Evolutionary conservation across 2,113 vertebrate genomes (phyloP).

Genomic region (Coryphaenoides rupestris): DNA sequence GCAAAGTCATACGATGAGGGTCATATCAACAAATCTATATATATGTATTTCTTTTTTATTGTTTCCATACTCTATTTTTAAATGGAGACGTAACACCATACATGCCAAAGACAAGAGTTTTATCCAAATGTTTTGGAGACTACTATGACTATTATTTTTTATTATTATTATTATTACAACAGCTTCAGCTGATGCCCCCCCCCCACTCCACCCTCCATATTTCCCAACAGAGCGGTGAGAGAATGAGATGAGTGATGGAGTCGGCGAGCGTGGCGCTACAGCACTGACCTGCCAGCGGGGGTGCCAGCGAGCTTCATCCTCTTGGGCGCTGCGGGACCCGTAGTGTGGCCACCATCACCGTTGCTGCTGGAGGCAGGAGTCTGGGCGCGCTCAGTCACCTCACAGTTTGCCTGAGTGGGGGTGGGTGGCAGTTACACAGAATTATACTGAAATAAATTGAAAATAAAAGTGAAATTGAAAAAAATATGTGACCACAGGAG

Average conservation of each 20-base stretch:
- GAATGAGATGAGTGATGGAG: neutral
- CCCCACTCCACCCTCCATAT: neutral
- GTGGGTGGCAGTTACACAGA: constrained; percentile 2
- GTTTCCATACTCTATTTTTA: neutral
- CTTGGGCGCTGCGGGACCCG: constrained; percentile 75
- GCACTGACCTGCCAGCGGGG: constrained; percentile 65
- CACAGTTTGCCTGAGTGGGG: constrained; percentile 62
- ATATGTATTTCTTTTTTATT: neutral
- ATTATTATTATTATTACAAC: neutral
- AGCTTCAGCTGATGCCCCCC: neutral
- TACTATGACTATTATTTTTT: neutral
- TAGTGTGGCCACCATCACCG: too few relatives aligned
- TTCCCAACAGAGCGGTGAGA: neutral
- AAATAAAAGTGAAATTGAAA: neutral
- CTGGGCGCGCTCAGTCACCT: constrained; percentile 47
- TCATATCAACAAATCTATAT: too few relatives aligned
- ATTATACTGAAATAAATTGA: neutral
- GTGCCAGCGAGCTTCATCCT: constrained; percentile 68
- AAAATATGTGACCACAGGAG: neutral
- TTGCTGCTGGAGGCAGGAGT: constrained; percentile 60
- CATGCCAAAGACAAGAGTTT: neutral
- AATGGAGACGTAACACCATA: too few relatives aligned
- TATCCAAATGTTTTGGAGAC: neutral
- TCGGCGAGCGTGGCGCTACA: constrained; percentile 24
- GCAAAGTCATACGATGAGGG: too few relatives aligned